Conservation (phyloP, 2,797 vertebrate species). For the Megalops cyprinoides region DNA sequence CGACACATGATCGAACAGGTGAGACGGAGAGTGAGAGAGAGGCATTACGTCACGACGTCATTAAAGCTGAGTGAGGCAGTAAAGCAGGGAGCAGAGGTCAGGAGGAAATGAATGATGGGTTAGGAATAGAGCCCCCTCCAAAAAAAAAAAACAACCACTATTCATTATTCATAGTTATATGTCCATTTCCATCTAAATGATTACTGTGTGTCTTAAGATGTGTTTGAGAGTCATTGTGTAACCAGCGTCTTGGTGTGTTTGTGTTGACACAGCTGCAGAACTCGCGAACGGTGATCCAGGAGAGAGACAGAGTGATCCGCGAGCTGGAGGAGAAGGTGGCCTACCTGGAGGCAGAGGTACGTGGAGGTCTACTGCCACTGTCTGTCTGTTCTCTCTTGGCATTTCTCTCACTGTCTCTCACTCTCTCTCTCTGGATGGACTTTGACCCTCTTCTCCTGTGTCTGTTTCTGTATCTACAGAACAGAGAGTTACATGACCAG, state of each 20-base stretch:
- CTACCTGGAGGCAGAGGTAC: conserved; percentile 91
- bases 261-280: conserved; percentile 84
- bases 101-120: conserved; percentile 30
- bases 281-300: conserved; percentile 89
- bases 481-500: conserved; percentile 91
- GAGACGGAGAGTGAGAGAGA: conserved; percentile 42
- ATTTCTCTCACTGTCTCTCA: conserved; percentile 33
- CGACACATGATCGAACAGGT: conserved; percentile 97
- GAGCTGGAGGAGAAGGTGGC: conserved; percentile 91
- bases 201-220: conserved; percentile 44
- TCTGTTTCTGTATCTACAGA: conserved; percentile 68
- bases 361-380: background rate
- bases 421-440: background rate
- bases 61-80: background rate
- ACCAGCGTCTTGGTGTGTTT: conserved; percentile 18
- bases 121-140: conserved; percentile 50
- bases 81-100: too few species aligned
- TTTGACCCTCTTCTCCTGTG: conserved; percentile 19
- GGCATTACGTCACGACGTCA: conserved; percentile 38
- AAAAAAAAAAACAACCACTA: conserved; percentile 40
- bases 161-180: conserved; percentile 40
- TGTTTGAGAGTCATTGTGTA: background rate
- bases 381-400: background rate
- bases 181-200: background rate
- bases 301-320: conserved; percentile 84